phyloP scores from a whole-genome alignment of 2,113 vertebrate genomes.

The Rattus norvegicus region GRCr8 NC_086022.1:9241001-9241500 shows the following conservation, averaged over 20 bases:
- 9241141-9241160: not conserved
- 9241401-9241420: rapidly evolving
- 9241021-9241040: not conserved
- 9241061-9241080: rapidly evolving
- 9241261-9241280: not conserved
- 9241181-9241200: not conserved
- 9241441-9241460: not conserved
- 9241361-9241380: not conserved
- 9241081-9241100: not conserved
- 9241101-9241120: not conserved
- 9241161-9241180: too few species aligned
- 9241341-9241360: rapidly evolving
- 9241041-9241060: not conserved
- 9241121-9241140: not conserved
- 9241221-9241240: rapidly evolving
- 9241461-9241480: not conserved
- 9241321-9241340: not conserved
- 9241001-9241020: not conserved
- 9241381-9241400: rapidly evolving
- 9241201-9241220: not conserved
- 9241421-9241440: not conserved
- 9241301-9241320: rapidly evolving
- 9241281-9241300: too few species aligned
- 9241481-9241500: conserved; percentile 4
- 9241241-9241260: not conserved